Evolutionary conservation across 2,797 vertebrate genomes (phyloP), one percentile per base, ranked within the genome.

Genomic region (Poecilia velifera): DNA sequence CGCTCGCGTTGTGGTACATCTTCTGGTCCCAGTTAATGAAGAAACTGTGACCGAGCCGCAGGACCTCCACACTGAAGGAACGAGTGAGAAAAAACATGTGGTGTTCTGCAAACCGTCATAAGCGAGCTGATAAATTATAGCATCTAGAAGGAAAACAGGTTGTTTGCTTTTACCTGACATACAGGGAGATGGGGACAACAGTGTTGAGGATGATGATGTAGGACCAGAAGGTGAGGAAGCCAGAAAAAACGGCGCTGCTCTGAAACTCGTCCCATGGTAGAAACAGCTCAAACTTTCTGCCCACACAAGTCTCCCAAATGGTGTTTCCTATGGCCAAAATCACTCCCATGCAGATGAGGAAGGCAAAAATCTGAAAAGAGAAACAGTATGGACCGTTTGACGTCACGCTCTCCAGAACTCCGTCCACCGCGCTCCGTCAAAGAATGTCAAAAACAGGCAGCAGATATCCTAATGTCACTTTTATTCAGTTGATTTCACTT

Each of bases 181-280:
- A 98, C 14, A 98, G 96, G 0, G 98, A 98, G 83, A 98, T 98
- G 90, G 98, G 98, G 90, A 98, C 97, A 1, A 98, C 97, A 0
- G 97, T 98, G 95, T 98, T 98, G 90, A 98, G 97, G 91, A 98
- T 97, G 95, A 98, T 98, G 94, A 98, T 95, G 87, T 98, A 98
- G 68, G 97, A 98, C 97, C 97, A 98, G 95, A 98, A 98, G 83
- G 97, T 96, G 86, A 98, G 97, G 93, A 98, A 98, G 82, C 96
- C 97, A 0, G 97, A 98, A 92, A 97, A 97, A 74, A 96, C 95
- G 0, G 96, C 96, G 70, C 93, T 95, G 0, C 73, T 84, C 74
- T 84, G 89, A 77, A 81, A 72, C 22, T 83, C 73, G 9, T 96
- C 96, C 96, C 96, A 96, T 0, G 96, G 97, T 84, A 98, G 91